Evolutionary conservation across 2,888 invertebrate species (phyloP), one percentile per base, ranked within the genome.

Genomic region (Epinotia demarniana): DNA sequence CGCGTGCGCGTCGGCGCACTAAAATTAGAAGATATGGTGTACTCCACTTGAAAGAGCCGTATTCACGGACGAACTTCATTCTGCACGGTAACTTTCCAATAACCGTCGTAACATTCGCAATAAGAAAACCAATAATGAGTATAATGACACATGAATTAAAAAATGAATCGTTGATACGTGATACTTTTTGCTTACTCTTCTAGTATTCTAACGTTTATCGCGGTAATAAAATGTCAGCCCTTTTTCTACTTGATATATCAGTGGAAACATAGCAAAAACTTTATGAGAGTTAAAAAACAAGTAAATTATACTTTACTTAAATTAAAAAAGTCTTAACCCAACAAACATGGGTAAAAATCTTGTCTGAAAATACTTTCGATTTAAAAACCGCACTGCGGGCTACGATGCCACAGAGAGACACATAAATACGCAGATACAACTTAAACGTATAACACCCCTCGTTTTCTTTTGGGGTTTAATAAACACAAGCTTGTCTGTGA

Each of bases 1-100:
- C 69, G 69, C 27, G 74, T 70, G 63, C 69, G 74, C 69, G 69
- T 12, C 23, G 70, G 49, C 64, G 64, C 64, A 66, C 60, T 71
- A 75, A 55, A 70, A 23, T 57, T 58, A 33, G n/a, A 49, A 46
- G 33, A 39, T n/a, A 66, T 55, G 66, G 16, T 66, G 6, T 6
- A 13, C 27, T n/a, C n/a, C 12, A 23, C 12, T 19, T 12, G 8
- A 57, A 57, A 57, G 3, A 23, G 12, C 58, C 58, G 58, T 23
- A 23, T 16, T 5, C 49, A 49, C 16, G 2, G 16, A 49, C 16
- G 16, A 49, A 49, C 53, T 53, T 8, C 16, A 16, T 49, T 49
- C 49, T 5, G 1, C 16, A 16, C 49, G 16, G 49, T 49, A 49
- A 5, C 16, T 49, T 13, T 49, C 5, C 49, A 49, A 16, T 49